Conservation (phyloP, 2,797 vertebrate genomes). For the Sebastes umbrosus region DNA sequence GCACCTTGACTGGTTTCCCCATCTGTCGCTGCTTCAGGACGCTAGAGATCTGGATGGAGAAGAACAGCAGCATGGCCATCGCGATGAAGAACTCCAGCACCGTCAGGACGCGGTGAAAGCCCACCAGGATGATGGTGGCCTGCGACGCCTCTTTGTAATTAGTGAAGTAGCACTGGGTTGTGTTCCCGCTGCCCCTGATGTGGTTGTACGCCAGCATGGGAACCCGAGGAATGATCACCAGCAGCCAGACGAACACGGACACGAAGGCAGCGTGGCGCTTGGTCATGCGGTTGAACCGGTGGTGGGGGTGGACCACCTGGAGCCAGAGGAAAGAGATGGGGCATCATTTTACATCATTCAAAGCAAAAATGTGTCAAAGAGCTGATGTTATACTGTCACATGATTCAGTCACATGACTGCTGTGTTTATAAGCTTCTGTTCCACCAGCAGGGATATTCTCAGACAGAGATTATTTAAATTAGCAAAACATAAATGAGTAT, state of each 20-base stretch:
- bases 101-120: slow-evolving; percentile 73
- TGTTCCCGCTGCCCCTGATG: slow-evolving; percentile 28
- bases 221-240: slow-evolving; percentile 69
- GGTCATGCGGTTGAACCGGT: slow-evolving; percentile 59
- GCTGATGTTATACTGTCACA: too few relatives aligned
- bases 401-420: too few relatives aligned
- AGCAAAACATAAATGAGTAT: too few relatives aligned
- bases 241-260: slow-evolving; percentile 60
- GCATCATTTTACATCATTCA: too few relatives aligned
- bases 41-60: slow-evolving; percentile 64
- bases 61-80: slow-evolving; percentile 75
- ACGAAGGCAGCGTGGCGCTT: slow-evolving; percentile 31
- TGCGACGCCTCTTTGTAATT: slow-evolving; percentile 41
- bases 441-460: too few relatives aligned
- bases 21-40: slow-evolving; percentile 63
- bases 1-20: slow-evolving; percentile 63
- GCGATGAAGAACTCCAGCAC: slow-evolving; percentile 76
- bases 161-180: slow-evolving; percentile 73
- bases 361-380: too few relatives aligned
- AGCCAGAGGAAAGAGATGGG: neutral
- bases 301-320: slow-evolving; percentile 73
- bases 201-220: slow-evolving; percentile 76
- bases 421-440: too few relatives aligned
- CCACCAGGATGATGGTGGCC: slow-evolving; percentile 61
- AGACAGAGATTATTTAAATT: too few relatives aligned